A percentile compares a stretch with the other conserved stretches of the same genome.
Conservation (phyloP, 2,797 vertebrate genomes). For the Hydrocynus forskahlii region DNA sequence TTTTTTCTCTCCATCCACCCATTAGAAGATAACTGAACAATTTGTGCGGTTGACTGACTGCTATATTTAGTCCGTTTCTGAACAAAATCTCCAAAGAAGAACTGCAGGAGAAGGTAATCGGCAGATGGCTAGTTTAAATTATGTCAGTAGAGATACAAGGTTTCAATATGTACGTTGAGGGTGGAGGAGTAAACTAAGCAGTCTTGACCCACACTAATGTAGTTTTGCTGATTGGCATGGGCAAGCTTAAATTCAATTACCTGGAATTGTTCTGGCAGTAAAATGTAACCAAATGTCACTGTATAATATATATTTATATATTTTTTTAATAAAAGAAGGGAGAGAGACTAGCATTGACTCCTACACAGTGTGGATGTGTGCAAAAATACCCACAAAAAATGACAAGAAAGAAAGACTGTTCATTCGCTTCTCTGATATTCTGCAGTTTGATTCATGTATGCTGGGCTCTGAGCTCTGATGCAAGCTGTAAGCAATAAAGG, state of each 20-base stretch:
- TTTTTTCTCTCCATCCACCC: not conserved
- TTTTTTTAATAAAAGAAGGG: not conserved
- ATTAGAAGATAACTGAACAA: not conserved
- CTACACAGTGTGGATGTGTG: not conserved
- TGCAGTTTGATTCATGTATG: slow-evolving; percentile 5
- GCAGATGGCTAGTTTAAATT: too few species aligned
- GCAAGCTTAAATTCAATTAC: too few species aligned
- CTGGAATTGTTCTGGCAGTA: too few species aligned
- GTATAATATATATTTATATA: not conserved
- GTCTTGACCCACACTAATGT: too few species aligned
- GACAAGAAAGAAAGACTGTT: not conserved
- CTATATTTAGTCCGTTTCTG: too few species aligned
- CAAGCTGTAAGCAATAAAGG: not conserved
- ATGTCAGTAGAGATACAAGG: too few species aligned
- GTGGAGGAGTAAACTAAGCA: too few species aligned
- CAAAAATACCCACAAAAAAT: not conserved
- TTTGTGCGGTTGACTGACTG: not conserved
- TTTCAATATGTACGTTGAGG: too few species aligned
- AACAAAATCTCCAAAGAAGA: too few species aligned
- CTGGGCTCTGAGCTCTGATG: slow-evolving; percentile 1
- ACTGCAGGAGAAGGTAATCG: too few species aligned
- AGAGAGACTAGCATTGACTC: not conserved
- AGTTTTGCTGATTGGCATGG: too few species aligned
- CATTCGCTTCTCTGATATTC: not conserved
- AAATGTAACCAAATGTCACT: too few species aligned